Percentiles rank a stretch among this genome's conserved stretches.
Evolutionary conservation across 2,888 invertebrate genomes (phyloP).

Genomic region (Pollenia angustigena): DNA sequence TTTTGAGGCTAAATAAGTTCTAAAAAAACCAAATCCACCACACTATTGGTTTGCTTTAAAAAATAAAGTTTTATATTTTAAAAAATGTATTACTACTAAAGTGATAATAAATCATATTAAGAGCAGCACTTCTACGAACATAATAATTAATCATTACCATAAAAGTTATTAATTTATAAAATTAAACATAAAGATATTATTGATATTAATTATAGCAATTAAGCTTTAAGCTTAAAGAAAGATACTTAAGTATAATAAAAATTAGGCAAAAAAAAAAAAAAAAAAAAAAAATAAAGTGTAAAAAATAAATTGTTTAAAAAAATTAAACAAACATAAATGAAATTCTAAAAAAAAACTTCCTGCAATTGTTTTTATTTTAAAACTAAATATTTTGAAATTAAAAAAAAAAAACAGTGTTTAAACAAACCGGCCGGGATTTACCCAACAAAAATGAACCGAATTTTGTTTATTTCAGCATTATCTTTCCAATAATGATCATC

Average conservation of each 20-base stretch:
- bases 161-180: neutral
- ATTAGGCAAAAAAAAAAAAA: neutral
- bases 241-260: neutral
- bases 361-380: constrained; percentile 1
- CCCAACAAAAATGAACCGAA: constrained; percentile 8
- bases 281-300: neutral
- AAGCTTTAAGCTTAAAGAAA: neutral
- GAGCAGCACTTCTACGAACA: neutral
- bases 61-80: too few relatives aligned
- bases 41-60: too few relatives aligned
- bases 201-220: constrained; percentile 20
- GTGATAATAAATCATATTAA: constrained; percentile 20
- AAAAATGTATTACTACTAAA: too few relatives aligned
- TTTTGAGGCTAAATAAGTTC: too few relatives aligned
- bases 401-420: neutral
- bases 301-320: too few relatives aligned
- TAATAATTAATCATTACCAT: constrained; percentile 18
- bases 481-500: neutral
- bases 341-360: constrained; percentile 1
- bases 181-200: neutral
- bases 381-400: neutral
- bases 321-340: too few relatives aligned
- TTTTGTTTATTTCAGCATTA: constrained; percentile 43
- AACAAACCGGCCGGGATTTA: constrained; percentile 30
- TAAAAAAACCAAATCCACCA: too few relatives aligned